phyloP scores from a whole-genome alignment of 2,888 invertebrate genomes.

The Empis stercorea region DNA sequence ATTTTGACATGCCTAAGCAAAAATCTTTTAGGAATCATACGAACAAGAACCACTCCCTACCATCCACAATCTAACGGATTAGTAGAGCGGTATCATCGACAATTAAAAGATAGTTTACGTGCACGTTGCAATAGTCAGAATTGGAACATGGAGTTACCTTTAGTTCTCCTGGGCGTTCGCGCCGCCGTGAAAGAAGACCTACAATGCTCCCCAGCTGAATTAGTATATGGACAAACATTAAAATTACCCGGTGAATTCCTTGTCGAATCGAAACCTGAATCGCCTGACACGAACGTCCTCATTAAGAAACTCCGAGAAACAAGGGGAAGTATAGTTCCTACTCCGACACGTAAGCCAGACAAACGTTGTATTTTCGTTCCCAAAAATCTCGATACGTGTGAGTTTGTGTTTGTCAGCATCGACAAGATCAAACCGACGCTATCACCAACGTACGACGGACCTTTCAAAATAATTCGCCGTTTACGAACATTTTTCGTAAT shows the following conservation, averaged over 20 bases:
- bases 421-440: slow-evolving; percentile 3
- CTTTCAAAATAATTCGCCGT: slow-evolving; percentile 1
- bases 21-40: slow-evolving; percentile 1
- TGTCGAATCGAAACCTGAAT: not conserved
- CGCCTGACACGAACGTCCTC: not conserved
- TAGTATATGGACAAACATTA: not conserved
- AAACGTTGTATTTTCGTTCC: not conserved
- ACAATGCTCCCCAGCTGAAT: slow-evolving; percentile 1
- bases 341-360: not conserved
- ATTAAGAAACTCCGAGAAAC: not conserved
- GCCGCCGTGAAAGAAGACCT: not conserved
- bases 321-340: not conserved
- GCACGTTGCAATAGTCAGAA: slow-evolving; percentile 9
- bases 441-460: slow-evolving; percentile 1
- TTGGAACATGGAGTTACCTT: slow-evolving; percentile 3
- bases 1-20: not conserved
- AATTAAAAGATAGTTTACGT: slow-evolving; percentile 14
- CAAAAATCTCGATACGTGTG: not conserved
- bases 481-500: slow-evolving; percentile 1
- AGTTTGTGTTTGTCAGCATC: slow-evolving; percentile 2
- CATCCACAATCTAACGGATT: slow-evolving; percentile 7
- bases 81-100: not conserved
- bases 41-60: slow-evolving; percentile 5
- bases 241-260: not conserved
- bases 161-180: slow-evolving; percentile 4